A percentile compares a stretch with the other conserved stretches of the same genome.
Conservation (phyloP, 2,113 vertebrate genomes). For the Pachyramphus minor region DNA sequence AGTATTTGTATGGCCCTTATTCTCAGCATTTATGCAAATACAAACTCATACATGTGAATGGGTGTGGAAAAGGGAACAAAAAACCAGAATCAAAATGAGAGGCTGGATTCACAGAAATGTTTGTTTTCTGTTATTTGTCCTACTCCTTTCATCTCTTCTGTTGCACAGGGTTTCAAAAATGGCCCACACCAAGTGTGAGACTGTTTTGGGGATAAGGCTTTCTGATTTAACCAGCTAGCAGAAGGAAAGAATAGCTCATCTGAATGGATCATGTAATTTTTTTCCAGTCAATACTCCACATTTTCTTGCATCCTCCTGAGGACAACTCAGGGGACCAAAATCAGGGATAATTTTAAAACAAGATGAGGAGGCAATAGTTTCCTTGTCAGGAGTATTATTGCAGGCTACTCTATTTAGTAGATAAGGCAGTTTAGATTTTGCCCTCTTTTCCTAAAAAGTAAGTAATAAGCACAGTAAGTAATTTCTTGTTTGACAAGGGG, state of each 20-base stretch:
- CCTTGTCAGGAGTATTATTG: not conserved
- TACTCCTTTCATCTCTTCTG: not conserved
- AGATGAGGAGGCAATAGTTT: not conserved
- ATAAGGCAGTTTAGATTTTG: not conserved
- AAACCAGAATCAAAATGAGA: not conserved
- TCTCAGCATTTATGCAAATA: conserved; percentile 48
- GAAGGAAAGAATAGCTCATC: not conserved
- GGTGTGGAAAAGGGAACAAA: conserved; percentile 1
- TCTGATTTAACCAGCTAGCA: not conserved
- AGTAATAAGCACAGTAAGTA: not conserved
- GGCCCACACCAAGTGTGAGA: not conserved
- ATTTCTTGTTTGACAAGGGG: not conserved
- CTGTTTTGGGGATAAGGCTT: not conserved
- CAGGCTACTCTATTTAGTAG: not conserved
- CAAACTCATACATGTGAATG: conserved; percentile 27
- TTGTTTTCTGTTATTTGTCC: conserved; percentile 34
- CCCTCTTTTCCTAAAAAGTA: not conserved
- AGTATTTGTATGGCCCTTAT: not conserved
- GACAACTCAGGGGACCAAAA: not conserved
- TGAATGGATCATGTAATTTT: not conserved
- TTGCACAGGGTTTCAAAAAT: not conserved
- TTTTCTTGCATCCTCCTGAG: not conserved
- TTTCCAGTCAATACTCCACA: not conserved
- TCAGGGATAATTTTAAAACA: not conserved
- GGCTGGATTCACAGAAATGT: not conserved